Evolutionary conservation across 1,140 invertebrate genomes (phyloP).

Genomic region (Pseudomyrmex dendroicus): DNA sequence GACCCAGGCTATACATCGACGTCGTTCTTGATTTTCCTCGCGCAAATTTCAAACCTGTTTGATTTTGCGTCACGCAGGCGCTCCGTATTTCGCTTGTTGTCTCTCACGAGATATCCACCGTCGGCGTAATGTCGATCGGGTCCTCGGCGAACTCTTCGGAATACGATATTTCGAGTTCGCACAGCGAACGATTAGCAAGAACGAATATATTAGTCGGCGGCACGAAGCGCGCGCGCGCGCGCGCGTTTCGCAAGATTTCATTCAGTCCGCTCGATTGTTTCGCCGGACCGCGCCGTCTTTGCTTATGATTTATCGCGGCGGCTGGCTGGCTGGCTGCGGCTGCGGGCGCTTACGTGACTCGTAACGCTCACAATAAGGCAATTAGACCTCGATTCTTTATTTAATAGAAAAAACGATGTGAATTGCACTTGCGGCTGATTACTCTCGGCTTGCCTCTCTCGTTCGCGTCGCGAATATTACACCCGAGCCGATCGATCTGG

Average conservation of each 20-base stretch:
- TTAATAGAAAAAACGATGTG: conserved; percentile 43
- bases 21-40: conserved; percentile 40
- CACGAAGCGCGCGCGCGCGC: conserved; percentile 26
- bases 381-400: conserved; percentile 52
- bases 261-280: conserved; percentile 38
- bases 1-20: conserved; percentile 38
- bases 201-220: conserved; percentile 35
- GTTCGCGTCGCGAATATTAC: neutral
- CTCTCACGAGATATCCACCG: neutral
- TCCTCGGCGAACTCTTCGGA: neutral
- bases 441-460: neutral
- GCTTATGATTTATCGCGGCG: conserved; percentile 48
- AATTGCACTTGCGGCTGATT: conserved; percentile 4
- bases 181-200: conserved; percentile 44
- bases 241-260: conserved; percentile 53
- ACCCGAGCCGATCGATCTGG: neutral
- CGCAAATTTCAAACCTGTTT: conserved; percentile 24
- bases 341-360: conserved; percentile 42
- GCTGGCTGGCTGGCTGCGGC: neutral
- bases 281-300: conserved; percentile 21
- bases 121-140: neutral
- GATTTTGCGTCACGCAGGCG: conserved; percentile 14
- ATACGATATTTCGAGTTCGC: conserved; percentile 38
- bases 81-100: neutral
- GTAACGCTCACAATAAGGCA: conserved; percentile 42